A percentile compares a stretch with the other conserved stretches of the same genome.
Evolutionary conservation across 2,888 invertebrate genomes (phyloP).

Genomic region (Thecocarcelia acutangulata): DNA sequence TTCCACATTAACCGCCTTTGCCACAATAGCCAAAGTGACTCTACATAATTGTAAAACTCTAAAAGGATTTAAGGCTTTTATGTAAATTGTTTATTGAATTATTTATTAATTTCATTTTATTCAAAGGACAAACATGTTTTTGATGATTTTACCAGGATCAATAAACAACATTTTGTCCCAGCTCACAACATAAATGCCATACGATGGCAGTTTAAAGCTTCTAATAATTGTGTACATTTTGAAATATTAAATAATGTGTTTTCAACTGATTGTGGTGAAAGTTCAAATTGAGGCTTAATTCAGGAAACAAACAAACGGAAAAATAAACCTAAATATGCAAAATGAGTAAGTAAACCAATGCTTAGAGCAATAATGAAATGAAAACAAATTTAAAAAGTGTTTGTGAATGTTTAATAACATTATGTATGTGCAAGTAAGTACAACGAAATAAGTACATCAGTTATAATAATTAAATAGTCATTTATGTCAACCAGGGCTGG

Average conservation of each 20-base stretch:
- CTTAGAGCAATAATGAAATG: not conserved
- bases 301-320: not conserved
- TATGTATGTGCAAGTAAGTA: not conserved
- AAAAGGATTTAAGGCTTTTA: not conserved
- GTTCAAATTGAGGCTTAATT: not conserved
- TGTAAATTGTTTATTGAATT: conserved; percentile 23
- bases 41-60: too few relatives aligned
- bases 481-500: too few relatives aligned
- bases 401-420: not conserved
- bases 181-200: not conserved
- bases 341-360: not conserved
- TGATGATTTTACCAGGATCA: conserved; percentile 17
- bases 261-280: conserved; percentile 24
- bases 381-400: not conserved
- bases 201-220: conserved; percentile 17
- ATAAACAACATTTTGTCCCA: conserved; percentile 22
- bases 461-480: too few relatives aligned
- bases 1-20: too few relatives aligned
- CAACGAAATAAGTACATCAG: too few relatives aligned
- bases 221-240: not conserved
- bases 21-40: too few relatives aligned
- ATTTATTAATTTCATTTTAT: conserved; percentile 22
- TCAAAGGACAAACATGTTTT: conserved; percentile 18
- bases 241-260: conserved; percentile 30
- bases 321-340: not conserved